Evolutionary conservation across 2,797 vertebrate species (phyloP).

Genomic region (Distichodus sexfasciatus): DNA sequence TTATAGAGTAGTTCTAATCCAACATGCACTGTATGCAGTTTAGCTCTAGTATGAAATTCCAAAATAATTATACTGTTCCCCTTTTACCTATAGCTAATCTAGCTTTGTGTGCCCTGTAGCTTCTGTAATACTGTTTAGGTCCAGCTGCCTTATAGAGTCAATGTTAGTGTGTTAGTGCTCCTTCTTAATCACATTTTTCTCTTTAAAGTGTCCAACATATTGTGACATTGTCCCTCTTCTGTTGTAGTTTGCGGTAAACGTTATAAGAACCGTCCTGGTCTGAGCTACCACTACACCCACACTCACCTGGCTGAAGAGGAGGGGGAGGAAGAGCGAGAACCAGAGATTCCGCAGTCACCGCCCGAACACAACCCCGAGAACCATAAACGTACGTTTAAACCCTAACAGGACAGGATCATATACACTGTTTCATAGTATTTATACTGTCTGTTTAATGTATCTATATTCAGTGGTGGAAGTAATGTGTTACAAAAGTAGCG

Average conservation of each 20-base stretch:
- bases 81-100: background rate
- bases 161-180: conserved; percentile 8
- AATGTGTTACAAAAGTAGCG: too few relatives aligned
- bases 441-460: too few relatives aligned
- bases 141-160: background rate
- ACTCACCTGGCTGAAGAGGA: conserved; percentile 96
- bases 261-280: conserved; percentile 95
- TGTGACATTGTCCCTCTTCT: conserved; percentile 10
- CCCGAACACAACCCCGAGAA: conserved; percentile 82
- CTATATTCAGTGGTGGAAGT: too few relatives aligned
- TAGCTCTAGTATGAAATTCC: background rate
- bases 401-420: background rate
- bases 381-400: conserved; percentile 88
- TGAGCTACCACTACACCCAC: conserved; percentile 97
- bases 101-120: background rate
- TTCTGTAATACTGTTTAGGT: background rate
- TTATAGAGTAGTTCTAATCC: too few relatives aligned
- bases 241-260: conserved; percentile 91
- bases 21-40: background rate
- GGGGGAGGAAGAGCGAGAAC: conserved; percentile 87
- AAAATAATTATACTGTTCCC: too few relatives aligned
- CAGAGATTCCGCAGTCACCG: conserved; percentile 79
- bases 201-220: background rate
- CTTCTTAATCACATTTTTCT: background rate
- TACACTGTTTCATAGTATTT: too few relatives aligned